Percentiles rank a stretch among this genome's conserved stretches.
These are phyloP conservation scores for Psittacula echo DNA, from an alignment of 2,797 vertebrate genomes.

Conservation along the genomic window DNA sequence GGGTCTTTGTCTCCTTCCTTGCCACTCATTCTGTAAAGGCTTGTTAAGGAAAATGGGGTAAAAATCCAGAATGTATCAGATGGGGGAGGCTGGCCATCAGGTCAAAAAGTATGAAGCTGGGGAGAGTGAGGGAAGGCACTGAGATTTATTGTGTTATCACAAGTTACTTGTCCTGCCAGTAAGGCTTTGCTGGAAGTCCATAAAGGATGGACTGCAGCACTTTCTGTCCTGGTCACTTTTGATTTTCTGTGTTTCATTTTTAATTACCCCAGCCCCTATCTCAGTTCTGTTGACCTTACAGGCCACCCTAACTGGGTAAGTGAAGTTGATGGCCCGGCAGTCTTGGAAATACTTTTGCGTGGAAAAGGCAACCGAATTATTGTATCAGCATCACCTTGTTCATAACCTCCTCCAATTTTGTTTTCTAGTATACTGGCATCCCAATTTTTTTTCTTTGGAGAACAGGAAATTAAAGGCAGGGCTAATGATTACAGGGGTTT, in stretches of 20 bases:
- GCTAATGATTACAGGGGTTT: background rate
- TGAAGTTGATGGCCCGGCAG: background rate
- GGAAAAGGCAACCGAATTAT: background rate
- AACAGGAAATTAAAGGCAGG: background rate
- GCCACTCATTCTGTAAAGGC: background rate
- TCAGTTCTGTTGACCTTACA: background rate
- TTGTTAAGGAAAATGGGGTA: background rate
- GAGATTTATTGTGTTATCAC: accelerated
- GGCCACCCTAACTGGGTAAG: background rate
- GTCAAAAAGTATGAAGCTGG: background rate
- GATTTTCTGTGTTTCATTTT: background rate
- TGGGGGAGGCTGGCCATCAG: background rate
- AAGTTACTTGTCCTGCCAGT: background rate
- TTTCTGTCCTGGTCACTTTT: background rate
- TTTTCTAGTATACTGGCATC: background rate
- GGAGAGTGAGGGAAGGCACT: background rate
- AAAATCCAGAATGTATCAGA: background rate
- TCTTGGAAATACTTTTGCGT: background rate
- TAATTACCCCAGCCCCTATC: background rate
- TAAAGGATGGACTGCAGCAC: background rate
- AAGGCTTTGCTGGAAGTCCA: background rate
- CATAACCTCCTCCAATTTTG: background rate
- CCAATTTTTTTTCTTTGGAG: background rate
- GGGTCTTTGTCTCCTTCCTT: background rate
- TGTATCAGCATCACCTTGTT: background rate